These are phyloP conservation scores for Yponomeuta plumbellus DNA, from an alignment of 2,888 invertebrate species.

Conservation along the genomic window DNA sequence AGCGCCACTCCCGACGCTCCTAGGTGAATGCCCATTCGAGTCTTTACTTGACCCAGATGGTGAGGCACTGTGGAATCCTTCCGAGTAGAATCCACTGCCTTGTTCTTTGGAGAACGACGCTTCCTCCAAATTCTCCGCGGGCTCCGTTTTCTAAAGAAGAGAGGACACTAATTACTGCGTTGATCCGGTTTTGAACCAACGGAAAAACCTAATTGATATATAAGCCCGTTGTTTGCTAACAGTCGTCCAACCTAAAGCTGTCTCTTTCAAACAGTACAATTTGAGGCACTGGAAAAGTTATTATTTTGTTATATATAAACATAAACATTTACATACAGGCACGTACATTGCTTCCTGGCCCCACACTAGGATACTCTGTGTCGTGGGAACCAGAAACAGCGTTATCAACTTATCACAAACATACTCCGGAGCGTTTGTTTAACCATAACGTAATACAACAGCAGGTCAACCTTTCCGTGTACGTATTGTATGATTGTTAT, in stretches of 20 bases:
- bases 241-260: not conserved
- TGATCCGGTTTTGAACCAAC: not conserved
- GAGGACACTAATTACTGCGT: conserved; percentile 3
- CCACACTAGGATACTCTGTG: too few relatives aligned
- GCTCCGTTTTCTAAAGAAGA: conserved; percentile 76
- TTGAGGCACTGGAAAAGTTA: too few relatives aligned
- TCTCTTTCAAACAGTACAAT: not conserved
- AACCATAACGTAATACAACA: too few relatives aligned
- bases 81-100: conserved; percentile 78
- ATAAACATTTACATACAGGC: too few relatives aligned
- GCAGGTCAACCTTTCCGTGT: too few relatives aligned
- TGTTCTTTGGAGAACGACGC: conserved; percentile 72
- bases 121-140: conserved; percentile 58
- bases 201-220: not conserved
- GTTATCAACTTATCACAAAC: too few relatives aligned
- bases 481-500: too few relatives aligned
- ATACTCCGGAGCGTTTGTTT: too few relatives aligned
- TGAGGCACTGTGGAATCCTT: conserved; percentile 77
- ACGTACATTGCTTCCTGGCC: too few relatives aligned
- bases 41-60: conserved; percentile 76
- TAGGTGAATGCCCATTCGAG: conserved; percentile 67
- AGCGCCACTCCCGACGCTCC: conserved; percentile 60
- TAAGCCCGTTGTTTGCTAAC: not conserved
- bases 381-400: too few relatives aligned
- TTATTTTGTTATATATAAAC: too few relatives aligned